phyloP scores from a whole-genome alignment of 2,888 invertebrate genomes.

The Agrochola circellaris region DNA sequence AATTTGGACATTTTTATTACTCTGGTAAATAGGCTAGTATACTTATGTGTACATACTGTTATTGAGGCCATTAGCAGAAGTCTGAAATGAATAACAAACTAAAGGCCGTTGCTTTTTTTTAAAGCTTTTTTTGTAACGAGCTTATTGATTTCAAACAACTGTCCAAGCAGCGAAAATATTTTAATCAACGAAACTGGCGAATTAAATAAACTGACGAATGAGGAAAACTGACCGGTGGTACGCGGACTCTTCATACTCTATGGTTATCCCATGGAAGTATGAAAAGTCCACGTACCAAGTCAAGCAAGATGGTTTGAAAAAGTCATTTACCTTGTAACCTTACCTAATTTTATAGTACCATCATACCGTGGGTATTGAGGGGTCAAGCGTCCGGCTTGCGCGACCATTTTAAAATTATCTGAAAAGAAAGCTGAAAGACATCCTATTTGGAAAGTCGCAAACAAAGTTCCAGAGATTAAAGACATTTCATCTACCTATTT shows the following conservation, averaged over 20 bases:
- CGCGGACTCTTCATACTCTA: not conserved
- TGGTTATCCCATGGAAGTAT: no score
- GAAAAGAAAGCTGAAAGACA: not conserved
- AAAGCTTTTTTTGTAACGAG: not conserved
- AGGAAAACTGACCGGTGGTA: not conserved
- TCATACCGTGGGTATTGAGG: no score
- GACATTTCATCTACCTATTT: no score
- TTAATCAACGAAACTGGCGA: not conserved
- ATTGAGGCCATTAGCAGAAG: conserved; percentile 16
- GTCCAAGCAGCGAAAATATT: not conserved
- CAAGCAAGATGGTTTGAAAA: not conserved
- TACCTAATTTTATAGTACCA: no score
- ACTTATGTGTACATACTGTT: conserved; percentile 22
- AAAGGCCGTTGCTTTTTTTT: not conserved
- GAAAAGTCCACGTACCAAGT: no score
- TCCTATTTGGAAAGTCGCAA: not conserved
- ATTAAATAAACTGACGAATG: not conserved
- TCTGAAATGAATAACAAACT: not conserved
- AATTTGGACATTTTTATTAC: conserved; percentile 41
- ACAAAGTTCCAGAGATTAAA: not conserved
- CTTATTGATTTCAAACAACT: not conserved
- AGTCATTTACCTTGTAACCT: not conserved
- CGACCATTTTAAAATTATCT: no score
- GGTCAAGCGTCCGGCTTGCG: no score
- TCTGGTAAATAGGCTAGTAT: conserved; percentile 24